phyloP scores from a whole-genome alignment of 2,797 vertebrate genomes.

The Sebastes miniatus region DNA sequence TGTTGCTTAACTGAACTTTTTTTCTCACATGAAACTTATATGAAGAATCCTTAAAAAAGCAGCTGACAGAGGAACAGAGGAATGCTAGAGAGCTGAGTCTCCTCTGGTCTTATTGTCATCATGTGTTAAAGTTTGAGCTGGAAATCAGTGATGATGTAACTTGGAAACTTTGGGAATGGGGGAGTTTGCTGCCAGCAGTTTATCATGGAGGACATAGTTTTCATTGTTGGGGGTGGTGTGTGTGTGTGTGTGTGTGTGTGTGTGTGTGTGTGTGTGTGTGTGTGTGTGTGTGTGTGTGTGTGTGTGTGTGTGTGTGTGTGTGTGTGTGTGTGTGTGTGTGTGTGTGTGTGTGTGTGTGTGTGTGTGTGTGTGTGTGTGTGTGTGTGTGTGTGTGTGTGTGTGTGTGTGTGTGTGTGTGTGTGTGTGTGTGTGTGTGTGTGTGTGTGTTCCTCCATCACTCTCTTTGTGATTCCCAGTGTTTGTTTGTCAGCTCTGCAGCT shows the following conservation, averaged over 20 bases:
- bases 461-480: conserved; percentile 9
- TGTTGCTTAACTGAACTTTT: not conserved
- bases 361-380: not conserved
- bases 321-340: too few species aligned
- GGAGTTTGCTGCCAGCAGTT: not conserved
- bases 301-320: too few species aligned
- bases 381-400: not conserved
- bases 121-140: not conserved
- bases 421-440: too few species aligned
- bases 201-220: conserved; percentile 17
- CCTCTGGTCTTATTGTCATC: not conserved
- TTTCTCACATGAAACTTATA: not conserved
- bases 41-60: too few species aligned
- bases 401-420: too few species aligned
- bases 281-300: not conserved
- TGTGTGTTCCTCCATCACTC: not conserved
- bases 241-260: not conserved
- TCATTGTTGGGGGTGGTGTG: conserved; percentile 4
- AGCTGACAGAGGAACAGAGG: not conserved
- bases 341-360: not conserved
- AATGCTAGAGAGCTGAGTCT: not conserved
- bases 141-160: not conserved
- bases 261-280: not conserved
- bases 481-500: not conserved
- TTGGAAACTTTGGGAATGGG: not conserved